Percentiles rank a stretch among this genome's conserved stretches.
Evolutionary conservation across 2,797 vertebrate species (phyloP).

Genomic region (Sparus aurata): DNA sequence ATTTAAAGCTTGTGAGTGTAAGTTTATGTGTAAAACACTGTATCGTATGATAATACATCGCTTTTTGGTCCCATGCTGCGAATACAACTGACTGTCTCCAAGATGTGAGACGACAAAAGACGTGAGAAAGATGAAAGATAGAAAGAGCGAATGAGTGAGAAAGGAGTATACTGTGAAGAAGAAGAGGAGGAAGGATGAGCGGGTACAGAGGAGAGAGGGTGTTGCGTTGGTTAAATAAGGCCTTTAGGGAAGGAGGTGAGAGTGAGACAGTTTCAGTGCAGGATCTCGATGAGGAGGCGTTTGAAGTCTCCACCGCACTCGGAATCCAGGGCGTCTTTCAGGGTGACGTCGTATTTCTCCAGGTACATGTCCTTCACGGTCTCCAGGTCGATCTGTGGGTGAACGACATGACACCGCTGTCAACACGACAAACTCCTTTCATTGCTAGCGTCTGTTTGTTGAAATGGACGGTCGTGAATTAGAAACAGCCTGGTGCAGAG

Average conservation of each 20-base stretch:
- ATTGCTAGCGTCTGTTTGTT: neutral
- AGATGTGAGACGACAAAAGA: neutral
- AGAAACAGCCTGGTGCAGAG: too few relatives aligned
- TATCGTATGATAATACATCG: slow-evolving; percentile 6
- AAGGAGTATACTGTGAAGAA: neutral
- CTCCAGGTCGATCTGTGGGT: slow-evolving; percentile 90
- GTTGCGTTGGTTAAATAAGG: slow-evolving; percentile 36
- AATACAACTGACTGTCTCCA: slow-evolving; percentile 39
- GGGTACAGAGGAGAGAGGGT: slow-evolving; percentile 4
- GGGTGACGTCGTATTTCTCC: slow-evolving; percentile 91
- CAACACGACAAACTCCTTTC: neutral
- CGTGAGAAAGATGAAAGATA: neutral
- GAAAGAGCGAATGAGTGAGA: slow-evolving; percentile 11
- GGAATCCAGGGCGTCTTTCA: slow-evolving; percentile 91
- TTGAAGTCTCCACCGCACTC: slow-evolving; percentile 95
- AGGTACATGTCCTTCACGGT: slow-evolving; percentile 94
- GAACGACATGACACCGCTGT: neutral
- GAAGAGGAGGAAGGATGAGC: slow-evolving; percentile 16
- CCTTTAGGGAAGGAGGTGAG: neutral
- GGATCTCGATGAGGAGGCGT: slow-evolving; percentile 90
- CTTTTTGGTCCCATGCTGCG: slow-evolving; percentile 71
- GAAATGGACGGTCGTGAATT: neutral
- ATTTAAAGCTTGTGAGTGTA: slow-evolving; percentile 29
- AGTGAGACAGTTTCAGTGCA: slow-evolving; percentile 84
- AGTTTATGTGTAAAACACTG: slow-evolving; percentile 29